These are phyloP conservation scores for Dexiosoma caninum DNA, from an alignment of 2,888 invertebrate genomes.

Conservation along the genomic window DNA sequence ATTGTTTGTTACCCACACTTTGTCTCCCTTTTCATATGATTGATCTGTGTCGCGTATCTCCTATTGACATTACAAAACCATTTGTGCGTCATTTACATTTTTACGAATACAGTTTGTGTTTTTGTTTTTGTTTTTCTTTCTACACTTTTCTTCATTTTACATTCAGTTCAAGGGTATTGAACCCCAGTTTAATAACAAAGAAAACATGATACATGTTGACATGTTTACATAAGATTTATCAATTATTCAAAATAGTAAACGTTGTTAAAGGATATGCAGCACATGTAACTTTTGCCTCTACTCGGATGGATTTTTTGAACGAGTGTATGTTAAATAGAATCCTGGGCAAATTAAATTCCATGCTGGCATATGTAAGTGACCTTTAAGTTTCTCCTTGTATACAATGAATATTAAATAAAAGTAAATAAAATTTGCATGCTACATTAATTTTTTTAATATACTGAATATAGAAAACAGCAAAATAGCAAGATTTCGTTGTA, in stretches of 20 bases:
- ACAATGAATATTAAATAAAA: not conserved
- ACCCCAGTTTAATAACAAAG: conserved; percentile 5
- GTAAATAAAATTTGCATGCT: conserved; percentile 40
- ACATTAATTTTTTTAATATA: conserved; percentile 37
- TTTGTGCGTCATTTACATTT: not conserved
- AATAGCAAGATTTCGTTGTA: not conserved
- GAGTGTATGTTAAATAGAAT: not conserved
- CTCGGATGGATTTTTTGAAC: not conserved
- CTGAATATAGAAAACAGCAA: conserved; percentile 15
- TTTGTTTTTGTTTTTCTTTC: conserved; percentile 22
- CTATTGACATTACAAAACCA: not conserved
- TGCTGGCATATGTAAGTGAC: conserved; percentile 24
- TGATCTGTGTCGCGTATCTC: conserved; percentile 1
- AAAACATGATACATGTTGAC: conserved; percentile 53
- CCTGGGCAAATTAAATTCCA: not conserved
- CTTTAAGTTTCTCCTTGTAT: not conserved
- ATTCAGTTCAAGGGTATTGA: conserved; percentile 34
- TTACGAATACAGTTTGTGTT: not conserved
- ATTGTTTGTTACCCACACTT: too few species aligned
- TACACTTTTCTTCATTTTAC: not conserved
- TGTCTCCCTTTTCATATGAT: not conserved
- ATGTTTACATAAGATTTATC: conserved; percentile 61
- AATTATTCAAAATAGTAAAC: conserved; percentile 55
- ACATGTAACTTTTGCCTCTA: not conserved
- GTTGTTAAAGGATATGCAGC: conserved; percentile 7